Base-by-base conservation (phyloP, 2,888 invertebrate genomes). In the Xestia rhomboidea region DNA sequence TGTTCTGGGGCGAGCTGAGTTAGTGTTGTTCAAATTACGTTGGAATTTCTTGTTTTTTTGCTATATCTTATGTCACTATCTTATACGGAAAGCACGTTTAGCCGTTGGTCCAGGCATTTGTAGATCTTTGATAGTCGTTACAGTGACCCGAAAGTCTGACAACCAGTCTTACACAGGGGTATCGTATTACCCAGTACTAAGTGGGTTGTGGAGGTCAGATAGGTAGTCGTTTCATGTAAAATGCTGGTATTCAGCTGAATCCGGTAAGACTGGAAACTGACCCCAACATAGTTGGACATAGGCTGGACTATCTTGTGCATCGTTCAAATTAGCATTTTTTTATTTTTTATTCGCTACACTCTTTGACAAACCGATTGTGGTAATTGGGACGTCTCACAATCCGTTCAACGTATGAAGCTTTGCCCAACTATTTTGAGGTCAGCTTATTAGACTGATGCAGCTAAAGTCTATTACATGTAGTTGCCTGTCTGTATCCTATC, bases 1-100 rank as follows among this genome's bases (percentile, higher is more conserved):
- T 73, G 49, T 81, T 72, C 44, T 38, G 10, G 18, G 2, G 44
- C 46, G 15, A 51, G 49, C 44, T 38, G 66, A 82, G 66, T 66
- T 60, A 38, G 57, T 34, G 18, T 21, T 57, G 21, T 46, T 11
- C 3, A 30, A 15, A n/a, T 57, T 41, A 10, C 2, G 15, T 21
- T 10, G 27, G n/a, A 63, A 15, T 63, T 24, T 15, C 0, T n/a
- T 13, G 5, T 18, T 13, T 30, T 10, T 15, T 21, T 62, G 5
- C 1, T 21, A 13, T 64, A 5, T 41, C 5, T 66, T n/a, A 18
- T 44, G 13, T 38, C 10, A 11, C 11, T 21, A 27, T 38, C 15
- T n/a, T 41, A 27, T 30, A 21, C 7, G 1, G n/a, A 54, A 54
- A 54, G 10, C 51, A 51, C 51, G 10, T 51, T 51, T 0, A 51